These are phyloP conservation scores for Andrena chrysosceles DNA, from an alignment of 2,888 invertebrate species.

Conservation along the genomic window DNA sequence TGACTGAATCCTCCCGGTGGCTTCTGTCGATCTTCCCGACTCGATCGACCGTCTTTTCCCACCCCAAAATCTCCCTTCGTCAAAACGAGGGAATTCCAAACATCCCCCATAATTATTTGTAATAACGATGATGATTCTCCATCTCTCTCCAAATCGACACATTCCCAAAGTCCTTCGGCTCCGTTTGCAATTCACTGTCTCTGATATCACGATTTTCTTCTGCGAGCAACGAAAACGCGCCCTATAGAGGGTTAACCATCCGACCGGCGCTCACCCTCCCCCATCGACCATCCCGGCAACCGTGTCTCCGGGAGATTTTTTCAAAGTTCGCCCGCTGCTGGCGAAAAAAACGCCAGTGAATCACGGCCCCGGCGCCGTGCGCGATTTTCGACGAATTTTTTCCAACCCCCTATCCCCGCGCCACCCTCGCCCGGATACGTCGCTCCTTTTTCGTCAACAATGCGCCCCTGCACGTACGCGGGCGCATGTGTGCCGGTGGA, in stretches of 20 bases:
- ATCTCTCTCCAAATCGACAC: background rate
- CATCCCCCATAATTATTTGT: no score
- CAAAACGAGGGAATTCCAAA: background rate
- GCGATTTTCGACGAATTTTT: conserved; percentile 64
- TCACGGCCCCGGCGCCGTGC: conserved; percentile 50
- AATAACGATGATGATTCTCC: no score
- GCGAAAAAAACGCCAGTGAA: conserved; percentile 31
- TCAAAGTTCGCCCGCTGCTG: conserved; percentile 36
- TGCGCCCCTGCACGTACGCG: conserved; percentile 52
- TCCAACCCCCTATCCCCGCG: conserved; percentile 11
- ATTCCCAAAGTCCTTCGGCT: background rate
- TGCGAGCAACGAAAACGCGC: background rate
- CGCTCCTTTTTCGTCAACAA: conserved; percentile 71
- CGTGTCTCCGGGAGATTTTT: conserved; percentile 29
- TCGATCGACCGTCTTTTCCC: conserved; percentile 10
- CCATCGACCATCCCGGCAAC: background rate
- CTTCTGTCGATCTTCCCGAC: conserved; percentile 30
- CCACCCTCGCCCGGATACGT: conserved; percentile 21
- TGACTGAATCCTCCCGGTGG: conserved; percentile 29
- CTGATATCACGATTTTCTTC: background rate
- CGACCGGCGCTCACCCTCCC: background rate
- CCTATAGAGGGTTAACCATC: conserved; percentile 35
- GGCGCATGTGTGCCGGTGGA: background rate
- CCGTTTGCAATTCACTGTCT: background rate
- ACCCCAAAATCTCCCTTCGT: background rate